A percentile compares a stretch with the other conserved stretches of the same genome.
Conservation (phyloP, 2,113 vertebrate genomes). For the Apteryx mantelli region DNA sequence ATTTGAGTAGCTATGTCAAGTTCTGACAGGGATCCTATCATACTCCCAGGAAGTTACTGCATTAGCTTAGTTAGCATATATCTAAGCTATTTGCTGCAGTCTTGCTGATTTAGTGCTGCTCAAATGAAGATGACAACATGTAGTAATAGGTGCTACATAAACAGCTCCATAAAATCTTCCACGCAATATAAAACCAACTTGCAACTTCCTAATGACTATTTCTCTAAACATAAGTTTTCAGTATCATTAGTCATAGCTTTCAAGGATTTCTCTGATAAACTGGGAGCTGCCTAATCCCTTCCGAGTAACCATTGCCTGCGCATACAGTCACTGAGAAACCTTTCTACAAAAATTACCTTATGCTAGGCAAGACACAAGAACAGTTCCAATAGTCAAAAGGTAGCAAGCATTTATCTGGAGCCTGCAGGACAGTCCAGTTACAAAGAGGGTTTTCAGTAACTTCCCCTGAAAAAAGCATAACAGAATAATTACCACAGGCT, state of each 20-base stretch:
- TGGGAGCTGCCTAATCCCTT: background rate
- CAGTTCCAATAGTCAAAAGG: background rate
- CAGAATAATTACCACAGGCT: background rate
- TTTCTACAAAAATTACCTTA: background rate
- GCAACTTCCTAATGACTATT: background rate
- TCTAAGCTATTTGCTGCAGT: background rate
- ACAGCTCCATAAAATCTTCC: background rate
- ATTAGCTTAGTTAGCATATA: background rate
- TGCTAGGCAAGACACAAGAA: background rate
- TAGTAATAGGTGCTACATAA: background rate
- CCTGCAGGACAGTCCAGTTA: background rate
- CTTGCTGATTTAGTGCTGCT: background rate
- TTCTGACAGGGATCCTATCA: background rate
- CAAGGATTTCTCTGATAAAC: background rate
- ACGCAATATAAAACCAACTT: background rate
- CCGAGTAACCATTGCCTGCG: background rate
- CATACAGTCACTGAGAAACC: background rate
- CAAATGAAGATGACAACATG: background rate
- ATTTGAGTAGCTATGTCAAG: background rate
- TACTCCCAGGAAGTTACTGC: background rate
- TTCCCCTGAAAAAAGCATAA: background rate
- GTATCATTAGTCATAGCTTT: background rate
- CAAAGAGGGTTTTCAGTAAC: background rate
- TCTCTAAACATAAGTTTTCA: background rate
- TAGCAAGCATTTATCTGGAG: background rate